Evolutionary conservation across 2,797 vertebrate species (phyloP).

Genomic region (Oreochromis grahami): DNA sequence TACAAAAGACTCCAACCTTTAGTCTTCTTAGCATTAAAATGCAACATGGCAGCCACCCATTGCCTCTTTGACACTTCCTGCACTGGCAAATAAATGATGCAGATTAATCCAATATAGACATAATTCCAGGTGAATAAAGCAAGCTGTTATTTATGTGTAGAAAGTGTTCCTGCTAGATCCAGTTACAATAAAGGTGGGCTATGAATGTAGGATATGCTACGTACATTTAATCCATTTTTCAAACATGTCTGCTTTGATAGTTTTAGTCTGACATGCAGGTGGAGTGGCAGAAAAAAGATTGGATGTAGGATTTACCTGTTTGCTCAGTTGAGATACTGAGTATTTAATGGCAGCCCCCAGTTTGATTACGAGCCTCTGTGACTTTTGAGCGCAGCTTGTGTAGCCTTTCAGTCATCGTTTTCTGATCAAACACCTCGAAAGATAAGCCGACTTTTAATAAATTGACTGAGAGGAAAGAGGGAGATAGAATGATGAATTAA

Average conservation of each 20-base stretch:
- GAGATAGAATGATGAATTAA: constrained; percentile 22
- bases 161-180: neutral
- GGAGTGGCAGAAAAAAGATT: neutral
- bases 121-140: neutral
- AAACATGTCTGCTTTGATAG: neutral
- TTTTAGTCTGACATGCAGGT: neutral
- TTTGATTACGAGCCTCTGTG: neutral
- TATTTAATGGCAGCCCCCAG: neutral
- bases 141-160: neutral
- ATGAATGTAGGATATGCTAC: neutral
- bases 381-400: neutral
- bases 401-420: neutral
- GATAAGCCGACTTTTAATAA: constrained; percentile 63
- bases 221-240: neutral
- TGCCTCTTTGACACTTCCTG: neutral
- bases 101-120: neutral
- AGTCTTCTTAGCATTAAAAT: neutral
- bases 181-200: neutral
- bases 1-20: neutral
- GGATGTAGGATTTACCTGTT: neutral
- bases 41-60: neutral
- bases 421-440: constrained; percentile 54
- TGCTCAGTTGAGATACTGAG: neutral
- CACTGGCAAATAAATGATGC: neutral
- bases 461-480: constrained; percentile 24